A percentile compares a stretch with the other conserved stretches of the same genome.
These are phyloP conservation scores for Otus scops DNA, from an alignment of 2,797 vertebrate species.

Conservation along the genomic window DNA sequence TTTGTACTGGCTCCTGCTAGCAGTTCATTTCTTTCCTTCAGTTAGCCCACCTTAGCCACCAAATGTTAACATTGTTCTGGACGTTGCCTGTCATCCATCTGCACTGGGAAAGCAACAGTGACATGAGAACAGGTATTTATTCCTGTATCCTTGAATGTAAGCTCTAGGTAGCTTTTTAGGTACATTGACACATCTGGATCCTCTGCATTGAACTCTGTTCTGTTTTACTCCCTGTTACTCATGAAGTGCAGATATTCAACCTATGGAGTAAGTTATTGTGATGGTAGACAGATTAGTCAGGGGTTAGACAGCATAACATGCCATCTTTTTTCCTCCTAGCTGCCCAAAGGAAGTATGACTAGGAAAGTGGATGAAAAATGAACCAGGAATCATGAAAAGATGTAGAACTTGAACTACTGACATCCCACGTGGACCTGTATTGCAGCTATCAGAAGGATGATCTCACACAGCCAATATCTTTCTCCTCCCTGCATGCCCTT, in stretches of 20 bases:
- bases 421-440: not conserved
- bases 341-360: not conserved
- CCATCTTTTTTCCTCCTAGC: not conserved
- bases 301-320: not conserved
- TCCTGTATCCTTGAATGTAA: not conserved
- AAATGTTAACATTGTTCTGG: not conserved
- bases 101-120: not conserved
- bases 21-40: not conserved
- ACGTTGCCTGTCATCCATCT: not conserved
- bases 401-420: not conserved
- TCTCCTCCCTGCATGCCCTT: not conserved
- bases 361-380: not conserved
- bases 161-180: not conserved
- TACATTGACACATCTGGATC: not conserved
- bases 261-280: not conserved
- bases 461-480: not conserved
- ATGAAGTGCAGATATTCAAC: not conserved
- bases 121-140: not conserved
- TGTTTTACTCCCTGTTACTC: not conserved
- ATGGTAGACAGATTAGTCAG: not conserved
- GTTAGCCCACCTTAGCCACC: not conserved
- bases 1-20: not conserved
- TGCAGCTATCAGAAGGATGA: not conserved
- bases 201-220: not conserved
- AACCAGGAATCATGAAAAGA: not conserved